Conservation (phyloP, 2,888 invertebrate genomes). For the Dorcus parallelipipedus region DNA sequence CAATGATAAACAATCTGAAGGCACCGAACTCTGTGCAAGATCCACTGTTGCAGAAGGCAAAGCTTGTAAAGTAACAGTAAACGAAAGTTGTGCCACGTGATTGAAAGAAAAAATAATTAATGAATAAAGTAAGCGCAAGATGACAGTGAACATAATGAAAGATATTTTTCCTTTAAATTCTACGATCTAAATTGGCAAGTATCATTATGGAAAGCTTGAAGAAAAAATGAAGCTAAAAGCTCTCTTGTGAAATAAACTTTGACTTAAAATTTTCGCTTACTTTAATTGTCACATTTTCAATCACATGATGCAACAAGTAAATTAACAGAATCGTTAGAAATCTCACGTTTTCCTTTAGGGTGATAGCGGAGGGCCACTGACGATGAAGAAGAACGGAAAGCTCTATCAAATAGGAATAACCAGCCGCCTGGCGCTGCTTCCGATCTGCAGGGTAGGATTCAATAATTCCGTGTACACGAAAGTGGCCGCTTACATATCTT, state of each 20-base stretch:
- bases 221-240: too few species aligned
- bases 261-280: too few species aligned
- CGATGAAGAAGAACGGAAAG: slow-evolving; percentile 33
- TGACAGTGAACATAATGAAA: too few species aligned
- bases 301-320: neutral
- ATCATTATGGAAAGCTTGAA: too few species aligned
- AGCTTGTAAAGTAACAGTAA: slow-evolving; percentile 41
- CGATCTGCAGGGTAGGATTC: slow-evolving; percentile 41
- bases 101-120: too few species aligned
- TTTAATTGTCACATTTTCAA: too few species aligned
- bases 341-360: slow-evolving; percentile 34
- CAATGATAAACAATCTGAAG: slow-evolving; percentile 28
- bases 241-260: too few species aligned
- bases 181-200: too few species aligned
- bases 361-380: slow-evolving; percentile 46
- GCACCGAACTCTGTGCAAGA: slow-evolving; percentile 40
- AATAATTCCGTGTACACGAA: slow-evolving; percentile 45
- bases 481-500: slow-evolving; percentile 42
- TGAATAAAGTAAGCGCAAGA: too few species aligned
- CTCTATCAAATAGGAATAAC: slow-evolving; percentile 44
- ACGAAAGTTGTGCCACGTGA: neutral
- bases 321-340: neutral
- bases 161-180: too few species aligned
- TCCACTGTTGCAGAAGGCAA: slow-evolving; percentile 44
- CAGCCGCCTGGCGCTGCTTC: slow-evolving; percentile 42